Percentiles rank a stretch among this genome's conserved stretches.
These are phyloP conservation scores for Machaerirhynchus nigripectus DNA, from an alignment of 2,113 vertebrate genomes.

Conservation along the genomic window DNA sequence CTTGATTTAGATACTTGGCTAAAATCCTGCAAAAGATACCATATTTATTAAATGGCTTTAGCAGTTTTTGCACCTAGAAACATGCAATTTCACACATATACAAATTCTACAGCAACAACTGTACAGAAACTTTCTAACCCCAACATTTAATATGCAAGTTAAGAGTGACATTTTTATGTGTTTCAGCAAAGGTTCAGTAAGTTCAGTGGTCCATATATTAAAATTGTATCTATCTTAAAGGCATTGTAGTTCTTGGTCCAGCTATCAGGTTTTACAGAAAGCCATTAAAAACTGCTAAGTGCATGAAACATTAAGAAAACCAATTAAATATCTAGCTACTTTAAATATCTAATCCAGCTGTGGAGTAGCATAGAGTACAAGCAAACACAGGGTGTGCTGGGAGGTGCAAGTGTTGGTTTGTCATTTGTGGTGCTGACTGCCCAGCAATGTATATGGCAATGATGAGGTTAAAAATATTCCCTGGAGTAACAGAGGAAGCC, in stretches of 20 bases:
- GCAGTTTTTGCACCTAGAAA: background rate
- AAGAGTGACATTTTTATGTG: background rate
- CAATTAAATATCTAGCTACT: background rate
- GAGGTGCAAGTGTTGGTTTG: background rate
- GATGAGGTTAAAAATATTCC: conserved; percentile 17
- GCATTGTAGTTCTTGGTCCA: background rate
- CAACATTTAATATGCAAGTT: background rate
- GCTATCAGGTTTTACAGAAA: background rate
- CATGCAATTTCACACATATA: background rate
- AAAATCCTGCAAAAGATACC: background rate
- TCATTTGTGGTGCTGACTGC: background rate
- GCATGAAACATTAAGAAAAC: background rate
- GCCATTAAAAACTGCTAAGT: background rate
- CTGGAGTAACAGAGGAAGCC: background rate
- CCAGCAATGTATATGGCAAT: background rate
- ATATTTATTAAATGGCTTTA: background rate
- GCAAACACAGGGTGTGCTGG: background rate
- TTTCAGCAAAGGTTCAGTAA: background rate
- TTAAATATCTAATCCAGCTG: background rate
- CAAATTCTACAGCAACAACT: background rate
- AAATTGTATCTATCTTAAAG: background rate
- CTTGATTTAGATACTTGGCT: background rate
- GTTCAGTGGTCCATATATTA: background rate
- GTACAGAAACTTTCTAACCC: background rate
- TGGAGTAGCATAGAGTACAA: background rate